These are phyloP conservation scores for Heliconius ismenius DNA, from an alignment of 2,888 invertebrate genomes.

Conservation along the genomic window DNA sequence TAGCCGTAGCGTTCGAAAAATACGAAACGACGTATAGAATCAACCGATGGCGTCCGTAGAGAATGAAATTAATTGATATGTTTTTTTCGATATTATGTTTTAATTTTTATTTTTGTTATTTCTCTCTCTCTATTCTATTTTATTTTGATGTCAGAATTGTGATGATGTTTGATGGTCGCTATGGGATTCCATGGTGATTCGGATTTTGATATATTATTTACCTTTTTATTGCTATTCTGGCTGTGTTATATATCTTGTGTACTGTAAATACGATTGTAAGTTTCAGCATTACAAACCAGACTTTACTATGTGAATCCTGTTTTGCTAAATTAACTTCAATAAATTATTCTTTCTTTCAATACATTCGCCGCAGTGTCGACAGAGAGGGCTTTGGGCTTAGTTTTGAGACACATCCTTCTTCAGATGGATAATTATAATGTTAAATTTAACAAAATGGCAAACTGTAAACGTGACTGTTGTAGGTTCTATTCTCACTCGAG, in stretches of 20 bases:
- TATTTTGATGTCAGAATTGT: slow-evolving; percentile 20
- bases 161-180: slow-evolving; percentile 11
- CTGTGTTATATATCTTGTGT: no score
- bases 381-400: no score
- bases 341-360: no score
- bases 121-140: slow-evolving; percentile 10
- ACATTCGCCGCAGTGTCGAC: no score
- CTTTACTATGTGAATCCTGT: no score
- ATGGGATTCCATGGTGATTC: neutral
- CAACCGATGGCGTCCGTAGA: slow-evolving; percentile 70
- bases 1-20: slow-evolving; percentile 63
- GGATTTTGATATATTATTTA: neutral
- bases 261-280: no score
- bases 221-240: neutral
- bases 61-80: slow-evolving; percentile 80
- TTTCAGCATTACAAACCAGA: no score
- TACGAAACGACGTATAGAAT: slow-evolving; percentile 65
- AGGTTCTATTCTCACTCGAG: no score
- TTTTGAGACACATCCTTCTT: no score
- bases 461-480: neutral
- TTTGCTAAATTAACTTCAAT: no score
- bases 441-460: neutral
- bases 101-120: slow-evolving; percentile 32
- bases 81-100: slow-evolving; percentile 66
- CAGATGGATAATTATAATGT: neutral